A percentile compares a stretch with the other conserved stretches of the same genome.
Conservation (phyloP, 2,113 vertebrate species). For the Circaetus cinerascens region DNA sequence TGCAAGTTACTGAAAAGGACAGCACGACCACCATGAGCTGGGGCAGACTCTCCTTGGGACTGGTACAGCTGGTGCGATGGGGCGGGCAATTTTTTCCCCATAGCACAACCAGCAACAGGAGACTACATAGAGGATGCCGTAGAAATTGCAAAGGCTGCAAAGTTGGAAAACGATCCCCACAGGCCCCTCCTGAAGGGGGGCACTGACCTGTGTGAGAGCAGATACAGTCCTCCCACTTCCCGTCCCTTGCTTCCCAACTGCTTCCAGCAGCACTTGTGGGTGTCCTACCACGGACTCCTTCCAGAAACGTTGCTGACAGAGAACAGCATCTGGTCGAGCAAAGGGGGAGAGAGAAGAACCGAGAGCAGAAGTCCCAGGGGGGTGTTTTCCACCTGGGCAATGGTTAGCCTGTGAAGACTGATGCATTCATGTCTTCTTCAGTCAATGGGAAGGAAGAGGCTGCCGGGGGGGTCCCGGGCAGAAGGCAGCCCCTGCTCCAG, state of each 20-base stretch:
- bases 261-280: background rate
- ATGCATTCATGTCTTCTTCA: background rate
- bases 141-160: background rate
- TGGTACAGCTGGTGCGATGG: background rate
- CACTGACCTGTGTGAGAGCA: background rate
- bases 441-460: background rate
- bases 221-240: background rate
- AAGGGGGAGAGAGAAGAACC: background rate
- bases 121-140: background rate
- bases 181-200: background rate
- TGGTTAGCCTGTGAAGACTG: background rate
- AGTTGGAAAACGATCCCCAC: background rate
- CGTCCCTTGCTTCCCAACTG: accelerated
- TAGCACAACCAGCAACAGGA: background rate
- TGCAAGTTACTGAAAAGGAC: background rate
- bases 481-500: background rate
- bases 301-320: background rate
- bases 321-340: background rate
- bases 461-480: background rate
- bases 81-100: background rate
- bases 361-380: background rate
- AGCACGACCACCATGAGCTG: background rate
- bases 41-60: background rate
- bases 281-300: background rate
- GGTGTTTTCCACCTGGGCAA: background rate